phyloP scores from a whole-genome alignment of 2,797 vertebrate species.

The Coracias cyanogaster region DNA sequence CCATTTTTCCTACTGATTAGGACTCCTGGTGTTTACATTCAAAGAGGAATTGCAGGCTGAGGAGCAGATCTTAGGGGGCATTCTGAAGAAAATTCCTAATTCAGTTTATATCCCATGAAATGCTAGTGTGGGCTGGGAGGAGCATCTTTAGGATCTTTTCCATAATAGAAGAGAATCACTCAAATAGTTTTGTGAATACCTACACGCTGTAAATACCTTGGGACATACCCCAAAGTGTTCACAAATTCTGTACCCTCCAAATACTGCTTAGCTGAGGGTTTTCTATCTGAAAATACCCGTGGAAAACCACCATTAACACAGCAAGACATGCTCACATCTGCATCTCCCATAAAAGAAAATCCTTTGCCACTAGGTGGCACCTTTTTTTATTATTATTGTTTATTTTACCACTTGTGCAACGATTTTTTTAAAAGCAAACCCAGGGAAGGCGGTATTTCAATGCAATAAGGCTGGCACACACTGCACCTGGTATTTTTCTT shows the following conservation, averaged over 20 bases:
- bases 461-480: background rate
- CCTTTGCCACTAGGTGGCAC: conserved; percentile 67
- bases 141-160: background rate
- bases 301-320: background rate
- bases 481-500: background rate
- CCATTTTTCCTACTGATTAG: background rate
- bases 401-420: background rate
- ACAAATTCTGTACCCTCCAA: background rate
- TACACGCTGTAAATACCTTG: background rate
- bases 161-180: background rate
- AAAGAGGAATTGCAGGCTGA: background rate
- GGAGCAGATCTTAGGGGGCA: background rate
- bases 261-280: background rate
- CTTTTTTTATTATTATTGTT: background rate
- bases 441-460: background rate
- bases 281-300: background rate
- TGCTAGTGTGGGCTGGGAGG: background rate
- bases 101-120: background rate
- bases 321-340: background rate
- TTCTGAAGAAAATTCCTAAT: background rate
- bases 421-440: background rate
- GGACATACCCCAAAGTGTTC: background rate
- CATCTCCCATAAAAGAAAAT: background rate
- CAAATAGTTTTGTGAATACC: background rate
- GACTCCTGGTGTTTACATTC: background rate